Evolutionary conservation across 2,888 invertebrate genomes (phyloP).

Genomic region (Lycocerus yunnanus): DNA sequence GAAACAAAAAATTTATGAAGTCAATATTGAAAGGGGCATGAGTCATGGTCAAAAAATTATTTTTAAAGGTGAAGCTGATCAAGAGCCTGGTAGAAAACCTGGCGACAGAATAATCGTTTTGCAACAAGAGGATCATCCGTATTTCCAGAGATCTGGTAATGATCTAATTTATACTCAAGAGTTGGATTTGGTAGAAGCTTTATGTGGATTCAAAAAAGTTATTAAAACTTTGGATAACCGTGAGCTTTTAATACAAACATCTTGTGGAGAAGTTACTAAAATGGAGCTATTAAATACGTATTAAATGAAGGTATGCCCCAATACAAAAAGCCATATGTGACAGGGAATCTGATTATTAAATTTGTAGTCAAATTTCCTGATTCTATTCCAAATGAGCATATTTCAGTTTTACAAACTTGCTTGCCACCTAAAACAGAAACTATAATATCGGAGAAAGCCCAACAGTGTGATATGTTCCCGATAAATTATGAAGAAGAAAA

Average conservation of each 20-base stretch:
- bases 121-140: constrained; percentile 88
- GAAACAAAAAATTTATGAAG: constrained; percentile 91
- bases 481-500: too few relatives aligned
- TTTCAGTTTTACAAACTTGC: constrained; percentile 77
- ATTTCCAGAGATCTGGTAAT: constrained; percentile 69
- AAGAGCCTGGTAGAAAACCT: constrained; percentile 89
- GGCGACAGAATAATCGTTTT: constrained; percentile 94
- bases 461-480: constrained; percentile 74
- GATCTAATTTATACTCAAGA: constrained; percentile 82
- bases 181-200: constrained; percentile 85
- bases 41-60: constrained; percentile 91
- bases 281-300: constrained; percentile 86
- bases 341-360: constrained; percentile 85
- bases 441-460: constrained; percentile 76
- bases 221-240: constrained; percentile 88
- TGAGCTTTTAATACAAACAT: constrained; percentile 79
- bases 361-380: constrained; percentile 89
- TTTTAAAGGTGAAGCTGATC: constrained; percentile 93
- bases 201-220: constrained; percentile 93
- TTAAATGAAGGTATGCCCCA: constrained; percentile 95
- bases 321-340: constrained; percentile 90
- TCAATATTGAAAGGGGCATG: constrained; percentile 95
- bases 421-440: constrained; percentile 73
- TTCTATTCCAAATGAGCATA: constrained; percentile 69
- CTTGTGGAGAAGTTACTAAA: constrained; percentile 89